Evolutionary conservation across 2,888 invertebrate genomes (phyloP), one percentile per base, ranked within the genome.

Genomic region (Autographa gamma): DNA sequence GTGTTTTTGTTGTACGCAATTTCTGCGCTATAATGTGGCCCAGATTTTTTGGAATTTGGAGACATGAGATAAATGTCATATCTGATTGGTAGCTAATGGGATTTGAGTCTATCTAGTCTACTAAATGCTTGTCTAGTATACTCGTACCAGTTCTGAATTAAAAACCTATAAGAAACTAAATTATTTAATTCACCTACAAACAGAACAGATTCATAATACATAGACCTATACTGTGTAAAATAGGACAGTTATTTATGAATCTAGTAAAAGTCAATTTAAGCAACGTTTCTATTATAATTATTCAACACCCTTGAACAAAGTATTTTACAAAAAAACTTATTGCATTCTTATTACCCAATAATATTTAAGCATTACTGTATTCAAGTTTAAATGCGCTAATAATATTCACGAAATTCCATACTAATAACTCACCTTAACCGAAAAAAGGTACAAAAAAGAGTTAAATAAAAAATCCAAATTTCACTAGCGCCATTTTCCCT

Each of bases 401-500:
- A 14, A 34, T 58, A 32, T 9, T 11, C 14, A 32, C 59, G 18
- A 82, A 83, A 75, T 76, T 80, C 79, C 71, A 81, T 83, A 69
- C 75, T 80, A 76, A 84, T 79, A 68, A 80, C 76, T 82, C 81
- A 84, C 79, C 63, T 56, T 83, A 79, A 83, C 76, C 58, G 66
- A 69, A 75, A 71, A 65, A 69, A 67, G 62, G 60, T 59, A 60
- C 52, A 58, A 76, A 83, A 81, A 84, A 82, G 77, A 61, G 34
- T 7, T 76, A 56, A 78, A 76, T 76, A 84, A 85, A 81, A 73
- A 68, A 63, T n/a, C 31, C 2, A 71, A 82, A 85, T 85, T 83
- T 89, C 92, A 91, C 86, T 88, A 89, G 82, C 89, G 73, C 71
- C 89, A 82, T 88, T 92, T 86, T 92, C 79, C 83, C 84, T 81